phyloP scores from a whole-genome alignment of 2,888 invertebrate species.

The Spodoptera littoralis region DNA sequence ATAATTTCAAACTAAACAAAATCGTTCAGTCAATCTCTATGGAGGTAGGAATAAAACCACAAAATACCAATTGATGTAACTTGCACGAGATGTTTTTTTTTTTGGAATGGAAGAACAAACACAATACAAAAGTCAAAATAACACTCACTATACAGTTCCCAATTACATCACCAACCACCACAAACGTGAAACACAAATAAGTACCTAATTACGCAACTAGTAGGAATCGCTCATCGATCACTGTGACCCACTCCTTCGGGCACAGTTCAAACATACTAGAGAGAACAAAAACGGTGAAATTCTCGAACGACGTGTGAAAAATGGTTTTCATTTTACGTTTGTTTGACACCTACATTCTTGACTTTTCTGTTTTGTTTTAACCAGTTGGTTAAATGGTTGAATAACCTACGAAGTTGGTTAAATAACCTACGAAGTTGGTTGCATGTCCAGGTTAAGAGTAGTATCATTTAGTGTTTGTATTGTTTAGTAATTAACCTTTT shows the following conservation, averaged over 20 bases:
- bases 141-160: no score
- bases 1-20: no score
- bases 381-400: neutral
- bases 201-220: neutral
- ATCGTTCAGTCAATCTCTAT: no score
- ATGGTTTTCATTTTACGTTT: slow-evolving; percentile 70
- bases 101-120: no score
- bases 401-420: neutral
- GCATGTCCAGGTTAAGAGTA: no score
- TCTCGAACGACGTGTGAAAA: slow-evolving; percentile 73
- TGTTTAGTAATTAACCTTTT: no score
- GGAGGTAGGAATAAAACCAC: no score
- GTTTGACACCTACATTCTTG: slow-evolving; percentile 62
- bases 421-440: no score
- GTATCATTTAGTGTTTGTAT: no score
- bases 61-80: no score
- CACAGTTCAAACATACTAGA: slow-evolving; percentile 53
- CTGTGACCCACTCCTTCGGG: slow-evolving; percentile 32
- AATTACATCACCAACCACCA: neutral
- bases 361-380: slow-evolving; percentile 44
- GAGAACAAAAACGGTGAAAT: slow-evolving; percentile 68
- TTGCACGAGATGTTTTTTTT: no score
- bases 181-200: neutral
- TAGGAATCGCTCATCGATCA: slow-evolving; percentile 31
- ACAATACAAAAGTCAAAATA: no score